Evolutionary conservation across 2,888 invertebrate genomes (phyloP).

Genomic region (Cheilosia vernalis): DNA sequence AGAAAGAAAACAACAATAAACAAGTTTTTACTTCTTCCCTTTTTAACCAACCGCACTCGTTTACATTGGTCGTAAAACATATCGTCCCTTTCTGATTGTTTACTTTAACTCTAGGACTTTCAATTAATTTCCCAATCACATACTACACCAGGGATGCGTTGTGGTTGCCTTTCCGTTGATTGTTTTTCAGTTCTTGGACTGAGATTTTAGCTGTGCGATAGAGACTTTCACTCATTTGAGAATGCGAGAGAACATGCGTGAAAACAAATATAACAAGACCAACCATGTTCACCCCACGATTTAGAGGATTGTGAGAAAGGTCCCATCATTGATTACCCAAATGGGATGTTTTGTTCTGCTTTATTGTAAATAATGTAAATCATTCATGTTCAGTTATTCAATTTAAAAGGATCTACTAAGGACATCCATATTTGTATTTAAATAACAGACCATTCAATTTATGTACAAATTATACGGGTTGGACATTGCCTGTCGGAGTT

Average conservation of each 20-base stretch:
- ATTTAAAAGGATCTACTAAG: slow-evolving; percentile 21
- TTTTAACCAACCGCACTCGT: slow-evolving; percentile 3
- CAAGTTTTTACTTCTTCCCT: not conserved
- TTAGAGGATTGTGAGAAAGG: not conserved
- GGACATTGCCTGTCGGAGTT: slow-evolving; percentile 5
- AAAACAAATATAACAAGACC: slow-evolving; percentile 13
- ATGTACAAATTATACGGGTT: slow-evolving; percentile 26
- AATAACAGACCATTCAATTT: slow-evolving; percentile 32
- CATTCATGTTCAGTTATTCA: slow-evolving; percentile 21
- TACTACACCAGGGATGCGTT: slow-evolving; percentile 19
- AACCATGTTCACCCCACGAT: slow-evolving; percentile 23
- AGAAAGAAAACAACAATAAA: slow-evolving; percentile 17
- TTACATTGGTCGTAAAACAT: slow-evolving; percentile 31
- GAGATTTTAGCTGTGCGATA: slow-evolving; percentile 16
- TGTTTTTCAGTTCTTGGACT: slow-evolving; percentile 35
- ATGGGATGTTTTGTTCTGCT: slow-evolving; percentile 7
- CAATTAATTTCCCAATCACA: slow-evolving; percentile 50
- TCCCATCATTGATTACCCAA: slow-evolving; percentile 16
- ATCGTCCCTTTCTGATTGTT: slow-evolving; percentile 40
- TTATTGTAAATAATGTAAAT: not conserved
- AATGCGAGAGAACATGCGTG: slow-evolving; percentile 23
- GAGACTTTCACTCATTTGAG: not conserved
- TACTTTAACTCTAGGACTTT: slow-evolving; percentile 38
- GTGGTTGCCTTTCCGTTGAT: slow-evolving; percentile 25
- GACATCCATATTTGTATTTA: slow-evolving; percentile 12